Evolutionary conservation across 2,888 invertebrate genomes (phyloP).

Genomic region (Bombylius discolor): DNA sequence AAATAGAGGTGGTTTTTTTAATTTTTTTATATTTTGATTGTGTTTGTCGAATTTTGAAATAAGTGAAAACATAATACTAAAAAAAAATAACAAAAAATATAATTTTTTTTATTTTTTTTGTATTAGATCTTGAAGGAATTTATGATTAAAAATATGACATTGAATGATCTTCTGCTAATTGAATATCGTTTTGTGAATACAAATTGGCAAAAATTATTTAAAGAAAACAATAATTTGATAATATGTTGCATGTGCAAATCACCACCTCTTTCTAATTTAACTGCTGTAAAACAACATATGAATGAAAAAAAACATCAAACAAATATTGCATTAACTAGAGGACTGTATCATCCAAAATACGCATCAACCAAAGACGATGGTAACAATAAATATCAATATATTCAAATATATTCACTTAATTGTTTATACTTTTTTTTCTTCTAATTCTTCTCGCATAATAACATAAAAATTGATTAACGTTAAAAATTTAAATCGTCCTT

Average conservation of each 20-base stretch:
- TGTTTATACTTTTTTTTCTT: no score
- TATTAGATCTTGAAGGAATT: neutral
- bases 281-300: slow-evolving; percentile 2
- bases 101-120: neutral
- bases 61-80: no score
- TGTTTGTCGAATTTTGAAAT: no score
- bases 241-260: slow-evolving; percentile 3
- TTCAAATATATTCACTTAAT: no score
- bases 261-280: neutral
- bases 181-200: slow-evolving; percentile 4
- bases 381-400: neutral
- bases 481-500: no score
- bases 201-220: neutral
- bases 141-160: neutral
- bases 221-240: neutral
- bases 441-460: no score
- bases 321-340: neutral
- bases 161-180: slow-evolving; percentile 1
- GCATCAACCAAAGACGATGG: neutral
- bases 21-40: no score
- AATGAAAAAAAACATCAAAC: neutral
- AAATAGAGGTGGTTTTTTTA: no score
- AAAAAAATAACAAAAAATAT: neutral
- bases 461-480: no score
- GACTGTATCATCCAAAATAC: slow-evolving; percentile 3